A percentile compares a stretch with the other conserved stretches of the same genome.
Conservation (phyloP, 2,113 vertebrate genomes). For the Dipodomys stephensi region DNA sequence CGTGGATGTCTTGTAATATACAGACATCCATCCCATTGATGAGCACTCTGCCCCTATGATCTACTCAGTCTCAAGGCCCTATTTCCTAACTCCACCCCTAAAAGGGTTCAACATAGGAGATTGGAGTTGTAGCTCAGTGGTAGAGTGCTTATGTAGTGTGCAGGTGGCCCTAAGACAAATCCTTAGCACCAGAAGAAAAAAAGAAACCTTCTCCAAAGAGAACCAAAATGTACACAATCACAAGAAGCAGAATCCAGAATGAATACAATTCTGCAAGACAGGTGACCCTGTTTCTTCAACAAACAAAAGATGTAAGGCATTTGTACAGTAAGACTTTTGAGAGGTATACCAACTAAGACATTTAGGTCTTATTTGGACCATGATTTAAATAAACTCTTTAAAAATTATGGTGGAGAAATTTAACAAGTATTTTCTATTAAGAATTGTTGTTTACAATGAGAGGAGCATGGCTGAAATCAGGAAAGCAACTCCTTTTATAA, state of each 20-base stretch:
- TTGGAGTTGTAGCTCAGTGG: not conserved
- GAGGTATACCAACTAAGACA: not conserved
- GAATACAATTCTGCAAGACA: not conserved
- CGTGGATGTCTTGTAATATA: not conserved
- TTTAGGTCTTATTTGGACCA: not conserved
- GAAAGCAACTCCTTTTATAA: too few species aligned
- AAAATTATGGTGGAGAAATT: not conserved
- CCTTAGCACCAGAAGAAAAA: not conserved
- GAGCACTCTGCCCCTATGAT: not conserved
- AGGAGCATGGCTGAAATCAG: too few species aligned
- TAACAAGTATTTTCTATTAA: too few species aligned
- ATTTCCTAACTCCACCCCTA: not conserved
- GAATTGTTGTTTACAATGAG: too few species aligned
- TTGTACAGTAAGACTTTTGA: not conserved
- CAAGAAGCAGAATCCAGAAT: not conserved
- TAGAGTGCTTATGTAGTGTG: too few species aligned
- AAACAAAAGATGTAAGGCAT: not conserved
- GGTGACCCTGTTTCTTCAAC: conserved; percentile 22
- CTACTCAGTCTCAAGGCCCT: not conserved
- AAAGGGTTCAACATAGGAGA: not conserved
- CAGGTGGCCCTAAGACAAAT: not conserved
- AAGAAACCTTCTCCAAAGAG: not conserved
- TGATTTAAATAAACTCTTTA: conserved; percentile 13
- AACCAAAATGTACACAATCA: too few species aligned
- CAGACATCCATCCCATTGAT: not conserved